Evolutionary conservation across 2,113 vertebrate species (phyloP).

Genomic region (Bostrychus sinensis): DNA sequence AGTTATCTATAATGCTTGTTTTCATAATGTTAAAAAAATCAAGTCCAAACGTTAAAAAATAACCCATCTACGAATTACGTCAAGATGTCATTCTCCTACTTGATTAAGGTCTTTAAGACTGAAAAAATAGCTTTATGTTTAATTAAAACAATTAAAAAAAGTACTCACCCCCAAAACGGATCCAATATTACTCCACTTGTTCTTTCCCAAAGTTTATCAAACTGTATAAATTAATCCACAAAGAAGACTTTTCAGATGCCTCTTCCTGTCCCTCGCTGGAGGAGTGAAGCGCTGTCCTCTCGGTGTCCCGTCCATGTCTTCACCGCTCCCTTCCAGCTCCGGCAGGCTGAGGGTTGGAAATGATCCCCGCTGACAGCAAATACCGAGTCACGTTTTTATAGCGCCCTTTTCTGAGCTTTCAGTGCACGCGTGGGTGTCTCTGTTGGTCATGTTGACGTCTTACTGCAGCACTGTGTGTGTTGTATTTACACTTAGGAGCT

Average conservation of each 20-base stretch:
- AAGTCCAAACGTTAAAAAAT: no score
- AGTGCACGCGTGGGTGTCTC: conserved; percentile 44
- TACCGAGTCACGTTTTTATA: conserved; percentile 27
- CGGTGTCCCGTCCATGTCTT: conserved; percentile 1
- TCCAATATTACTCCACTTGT: neutral
- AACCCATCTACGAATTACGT: no score
- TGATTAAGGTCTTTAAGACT: no score
- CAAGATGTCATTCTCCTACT: no score
- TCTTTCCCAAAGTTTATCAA: conserved; percentile 22
- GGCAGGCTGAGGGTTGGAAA: neutral
- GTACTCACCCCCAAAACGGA: neutral
- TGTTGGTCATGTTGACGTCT: conserved; percentile 12
- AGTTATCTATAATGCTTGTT: no score
- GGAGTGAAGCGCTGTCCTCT: neutral
- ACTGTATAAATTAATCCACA: neutral
- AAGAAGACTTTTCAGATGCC: neutral
- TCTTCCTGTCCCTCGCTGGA: neutral
- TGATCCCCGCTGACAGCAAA: conserved; percentile 18
- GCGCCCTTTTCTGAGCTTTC: neutral
- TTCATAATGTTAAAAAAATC: no score
- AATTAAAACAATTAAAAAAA: neutral
- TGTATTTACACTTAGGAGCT: neutral
- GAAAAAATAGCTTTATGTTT: no score
- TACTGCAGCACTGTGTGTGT: no score
- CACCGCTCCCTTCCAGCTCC: neutral